phyloP scores from a whole-genome alignment of 1,140 invertebrate genomes.

The Sitobion miscanthi region DNA sequence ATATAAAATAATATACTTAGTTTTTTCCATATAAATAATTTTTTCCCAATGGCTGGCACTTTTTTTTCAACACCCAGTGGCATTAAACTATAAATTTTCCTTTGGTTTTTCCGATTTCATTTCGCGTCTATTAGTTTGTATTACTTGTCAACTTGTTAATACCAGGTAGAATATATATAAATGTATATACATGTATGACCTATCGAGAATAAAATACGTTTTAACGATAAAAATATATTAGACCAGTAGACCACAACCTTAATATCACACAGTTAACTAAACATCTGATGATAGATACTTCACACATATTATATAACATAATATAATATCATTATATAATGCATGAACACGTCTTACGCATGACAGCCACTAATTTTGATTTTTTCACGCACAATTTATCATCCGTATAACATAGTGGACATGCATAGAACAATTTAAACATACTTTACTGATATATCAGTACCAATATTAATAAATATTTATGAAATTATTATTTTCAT shows the following conservation, averaged over 20 bases:
- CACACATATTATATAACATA: not conserved
- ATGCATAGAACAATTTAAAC: not conserved
- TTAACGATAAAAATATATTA: not conserved
- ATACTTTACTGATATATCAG: not conserved
- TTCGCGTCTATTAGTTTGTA: not conserved
- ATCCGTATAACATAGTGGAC: not conserved
- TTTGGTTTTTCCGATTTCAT: not conserved
- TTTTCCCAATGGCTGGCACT: not conserved
- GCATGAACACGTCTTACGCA: not conserved
- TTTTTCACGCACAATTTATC: not conserved
- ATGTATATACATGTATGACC: not conserved
- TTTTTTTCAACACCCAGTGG: not conserved
- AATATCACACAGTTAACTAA: not conserved
- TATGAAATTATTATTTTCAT: no score
- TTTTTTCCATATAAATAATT: not conserved
- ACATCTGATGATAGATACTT: not conserved
- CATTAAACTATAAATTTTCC: not conserved
- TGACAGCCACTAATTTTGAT: slow-evolving; percentile 15
- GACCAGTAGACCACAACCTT: no score
- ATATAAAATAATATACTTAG: no score
- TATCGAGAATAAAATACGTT: not conserved
- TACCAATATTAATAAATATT: not conserved
- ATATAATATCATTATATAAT: not conserved
- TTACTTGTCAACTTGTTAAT: not conserved
- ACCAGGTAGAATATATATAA: not conserved